A percentile compares a stretch with the other conserved stretches of the same genome.
These are phyloP conservation scores for Eilema griseolum DNA, from an alignment of 2,888 invertebrate species.

Conservation along the genomic window DNA sequence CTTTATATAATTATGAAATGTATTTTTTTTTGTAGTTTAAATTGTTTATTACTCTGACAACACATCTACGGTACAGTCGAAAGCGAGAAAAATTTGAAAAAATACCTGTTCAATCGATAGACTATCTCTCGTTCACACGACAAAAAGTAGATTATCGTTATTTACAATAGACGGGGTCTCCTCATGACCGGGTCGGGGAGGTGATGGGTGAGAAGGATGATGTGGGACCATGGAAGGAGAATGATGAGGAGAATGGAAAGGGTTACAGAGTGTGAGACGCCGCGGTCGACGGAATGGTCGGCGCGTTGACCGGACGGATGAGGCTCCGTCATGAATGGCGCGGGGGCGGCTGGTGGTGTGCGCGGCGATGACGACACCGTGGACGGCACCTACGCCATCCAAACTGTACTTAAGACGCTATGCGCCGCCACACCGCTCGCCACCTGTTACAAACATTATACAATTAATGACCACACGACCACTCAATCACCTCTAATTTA, in stretches of 20 bases:
- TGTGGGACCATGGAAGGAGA: constrained; percentile 41
- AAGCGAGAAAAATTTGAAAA: constrained; percentile 87
- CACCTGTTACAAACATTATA: constrained; percentile 65
- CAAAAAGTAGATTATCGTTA: constrained; percentile 85
- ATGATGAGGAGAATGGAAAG: constrained; percentile 48
- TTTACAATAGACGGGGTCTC: constrained; percentile 82
- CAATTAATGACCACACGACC: not conserved
- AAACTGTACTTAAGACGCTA: constrained; percentile 50
- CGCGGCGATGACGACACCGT: constrained; percentile 47
- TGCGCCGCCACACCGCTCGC: constrained; percentile 85
- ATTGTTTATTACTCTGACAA: constrained; percentile 84
- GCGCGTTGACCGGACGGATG: constrained; percentile 62
- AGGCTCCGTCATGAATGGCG: constrained; percentile 51
- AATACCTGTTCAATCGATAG: constrained; percentile 85
- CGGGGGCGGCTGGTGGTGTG: constrained; percentile 53
- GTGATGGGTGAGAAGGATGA: constrained; percentile 47
- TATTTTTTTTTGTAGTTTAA: constrained; percentile 82
- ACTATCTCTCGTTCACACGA: constrained; percentile 86
- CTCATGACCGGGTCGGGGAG: constrained; percentile 57
- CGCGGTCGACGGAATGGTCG: constrained; percentile 74
- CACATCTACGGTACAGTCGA: constrained; percentile 87
- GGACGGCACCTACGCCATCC: constrained; percentile 1
- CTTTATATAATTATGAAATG: constrained; percentile 83
- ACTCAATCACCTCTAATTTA: not conserved
- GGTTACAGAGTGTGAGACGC: constrained; percentile 64